Conservation (phyloP, 2,113 vertebrate species). For the Felis chaus region DNA sequence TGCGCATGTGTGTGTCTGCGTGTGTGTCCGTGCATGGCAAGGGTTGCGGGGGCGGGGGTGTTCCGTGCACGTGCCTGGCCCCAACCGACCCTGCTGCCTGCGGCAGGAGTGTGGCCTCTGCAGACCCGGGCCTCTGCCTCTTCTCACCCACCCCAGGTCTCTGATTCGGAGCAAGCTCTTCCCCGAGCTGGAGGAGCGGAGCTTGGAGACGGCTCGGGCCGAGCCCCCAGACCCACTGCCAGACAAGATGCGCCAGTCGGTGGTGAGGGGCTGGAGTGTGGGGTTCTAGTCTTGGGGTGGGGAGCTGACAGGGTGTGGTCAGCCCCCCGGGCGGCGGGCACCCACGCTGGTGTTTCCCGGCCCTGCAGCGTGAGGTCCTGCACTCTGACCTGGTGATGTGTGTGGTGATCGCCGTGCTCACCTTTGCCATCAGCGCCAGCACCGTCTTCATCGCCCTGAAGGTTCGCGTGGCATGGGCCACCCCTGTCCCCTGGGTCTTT, state of each 20-base stretch:
- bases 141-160: constrained; percentile 82
- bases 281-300: rapidly evolving
- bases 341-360: not conserved
- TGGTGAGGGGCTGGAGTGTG: constrained; percentile 82
- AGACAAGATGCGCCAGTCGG: constrained; percentile 91
- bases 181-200: constrained; percentile 90
- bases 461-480: constrained; percentile 77
- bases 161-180: constrained; percentile 91
- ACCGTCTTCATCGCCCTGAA: constrained; percentile 95
- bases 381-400: constrained; percentile 95
- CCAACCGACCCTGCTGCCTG: not conserved
- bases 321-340: rapidly evolving
- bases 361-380: constrained; percentile 89
- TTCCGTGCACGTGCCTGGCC: not conserved
- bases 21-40: not conserved
- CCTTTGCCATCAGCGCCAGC: constrained; percentile 95
- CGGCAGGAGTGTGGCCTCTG: not conserved
- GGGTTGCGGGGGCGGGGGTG: not conserved
- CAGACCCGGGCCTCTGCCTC: not conserved
- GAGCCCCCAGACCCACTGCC: constrained; percentile 94
- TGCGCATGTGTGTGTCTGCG: not conserved
- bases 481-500: not conserved
- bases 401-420: constrained; percentile 92
- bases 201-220: constrained; percentile 88
- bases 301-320: not conserved